Conservation (phyloP, 1,140 invertebrate species). For the Proctacanthus coquilletti region DNA sequence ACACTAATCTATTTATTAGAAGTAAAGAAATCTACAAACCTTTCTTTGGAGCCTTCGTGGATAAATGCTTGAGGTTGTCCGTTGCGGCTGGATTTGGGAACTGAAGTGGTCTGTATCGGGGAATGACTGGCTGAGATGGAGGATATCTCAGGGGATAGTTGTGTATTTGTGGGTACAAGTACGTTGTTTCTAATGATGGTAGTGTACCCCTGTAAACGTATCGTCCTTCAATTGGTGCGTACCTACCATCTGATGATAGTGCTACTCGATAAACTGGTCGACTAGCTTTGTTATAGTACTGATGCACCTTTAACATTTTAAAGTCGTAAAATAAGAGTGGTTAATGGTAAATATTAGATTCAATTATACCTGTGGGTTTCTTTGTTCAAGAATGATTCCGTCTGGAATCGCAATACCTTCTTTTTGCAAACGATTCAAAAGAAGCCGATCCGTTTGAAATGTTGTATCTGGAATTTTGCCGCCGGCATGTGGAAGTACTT, state of each 20-base stretch:
- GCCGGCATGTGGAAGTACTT: conserved; percentile 41
- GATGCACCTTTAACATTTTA: conserved; percentile 17
- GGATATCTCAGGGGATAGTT: conserved; percentile 16
- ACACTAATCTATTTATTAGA: too few species aligned
- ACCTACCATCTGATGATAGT: conserved; percentile 25
- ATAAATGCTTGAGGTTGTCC: too few species aligned
- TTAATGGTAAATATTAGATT: not conserved
- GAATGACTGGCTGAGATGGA: conserved; percentile 12
- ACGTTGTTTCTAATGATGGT: conserved; percentile 27
- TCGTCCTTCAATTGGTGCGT: conserved; percentile 18
- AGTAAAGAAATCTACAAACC: too few species aligned
- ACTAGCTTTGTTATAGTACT: conserved; percentile 19
- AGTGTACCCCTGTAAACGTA: conserved; percentile 19
- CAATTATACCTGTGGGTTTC: conserved; percentile 21
- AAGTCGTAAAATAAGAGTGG: conserved; percentile 1
- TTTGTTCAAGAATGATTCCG: conserved; percentile 37
- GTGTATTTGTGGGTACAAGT: conserved; percentile 26
- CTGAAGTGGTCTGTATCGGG: conserved; percentile 21
- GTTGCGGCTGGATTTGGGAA: conserved; percentile 16
- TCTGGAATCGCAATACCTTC: conserved; percentile 44
- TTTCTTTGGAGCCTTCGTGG: too few species aligned
- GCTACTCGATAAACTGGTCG: conserved; percentile 25
- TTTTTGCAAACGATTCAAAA: conserved; percentile 43
- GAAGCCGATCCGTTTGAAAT: conserved; percentile 41
- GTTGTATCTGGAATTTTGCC: conserved; percentile 50